Percentiles rank a stretch among this genome's conserved stretches.
These are phyloP conservation scores for Camponotus pennsylvanicus DNA, from an alignment of 1,140 invertebrate species.

Conservation along the genomic window DNA sequence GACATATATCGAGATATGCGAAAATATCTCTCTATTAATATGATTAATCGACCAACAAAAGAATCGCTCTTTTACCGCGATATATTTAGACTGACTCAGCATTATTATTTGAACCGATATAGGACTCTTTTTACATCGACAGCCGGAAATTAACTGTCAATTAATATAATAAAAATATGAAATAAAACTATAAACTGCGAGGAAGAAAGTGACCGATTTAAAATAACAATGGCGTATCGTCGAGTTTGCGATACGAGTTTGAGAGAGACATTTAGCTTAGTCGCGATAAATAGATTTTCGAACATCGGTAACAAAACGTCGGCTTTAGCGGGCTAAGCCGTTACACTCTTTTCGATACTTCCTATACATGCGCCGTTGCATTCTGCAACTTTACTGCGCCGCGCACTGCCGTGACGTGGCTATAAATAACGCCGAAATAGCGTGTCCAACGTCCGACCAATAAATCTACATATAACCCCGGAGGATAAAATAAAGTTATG, in stretches of 20 bases:
- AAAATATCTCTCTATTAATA: conserved; percentile 49
- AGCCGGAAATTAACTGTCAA: background rate
- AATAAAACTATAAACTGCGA: background rate
- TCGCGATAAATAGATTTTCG: conserved; percentile 46
- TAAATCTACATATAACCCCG: conserved; percentile 80
- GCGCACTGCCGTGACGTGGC: conserved; percentile 67
- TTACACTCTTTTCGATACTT: conserved; percentile 44
- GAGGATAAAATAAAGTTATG: conserved; percentile 83
- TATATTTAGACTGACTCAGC: conserved; percentile 14
- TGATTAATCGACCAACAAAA: conserved; percentile 35
- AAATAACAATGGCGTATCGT: background rate
- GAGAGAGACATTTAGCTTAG: background rate
- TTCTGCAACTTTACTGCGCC: conserved; percentile 70
- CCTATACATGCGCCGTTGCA: conserved; percentile 20
- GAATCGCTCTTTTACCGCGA: conserved; percentile 1
- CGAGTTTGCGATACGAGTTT: background rate
- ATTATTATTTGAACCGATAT: conserved; percentile 35
- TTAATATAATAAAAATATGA: background rate
- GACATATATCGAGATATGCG: background rate
- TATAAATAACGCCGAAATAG: conserved; percentile 80
- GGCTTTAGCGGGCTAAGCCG: conserved; percentile 44
- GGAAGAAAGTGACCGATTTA: background rate
- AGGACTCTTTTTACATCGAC: background rate
- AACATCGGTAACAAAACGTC: conserved; percentile 41
- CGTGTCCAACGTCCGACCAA: conserved; percentile 78